A percentile compares a stretch with the other conserved stretches of the same genome.
Conservation (phyloP, 2,113 vertebrate species). For the Mormyrus lacerda region DNA sequence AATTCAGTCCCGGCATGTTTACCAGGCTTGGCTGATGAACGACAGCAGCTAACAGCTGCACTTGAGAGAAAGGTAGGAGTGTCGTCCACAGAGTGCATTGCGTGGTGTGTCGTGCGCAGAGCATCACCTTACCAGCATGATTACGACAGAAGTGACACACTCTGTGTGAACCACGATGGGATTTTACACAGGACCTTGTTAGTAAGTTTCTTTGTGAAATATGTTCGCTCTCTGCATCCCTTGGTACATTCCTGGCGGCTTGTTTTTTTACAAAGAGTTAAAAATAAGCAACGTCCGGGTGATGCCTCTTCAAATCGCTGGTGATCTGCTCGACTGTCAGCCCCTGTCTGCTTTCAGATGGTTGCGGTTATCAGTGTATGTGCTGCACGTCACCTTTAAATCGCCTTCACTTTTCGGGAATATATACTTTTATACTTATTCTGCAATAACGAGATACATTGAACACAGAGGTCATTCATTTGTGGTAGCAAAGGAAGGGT, state of each 20-base stretch:
- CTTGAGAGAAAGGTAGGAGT: background rate
- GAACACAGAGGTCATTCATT: background rate
- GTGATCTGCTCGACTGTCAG: background rate
- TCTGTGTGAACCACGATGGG: background rate
- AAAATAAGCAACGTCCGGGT: background rate
- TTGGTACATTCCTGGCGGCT: background rate
- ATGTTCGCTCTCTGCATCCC: background rate
- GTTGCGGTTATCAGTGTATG: background rate
- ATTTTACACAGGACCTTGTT: background rate
- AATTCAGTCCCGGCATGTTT: background rate
- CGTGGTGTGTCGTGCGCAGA: background rate
- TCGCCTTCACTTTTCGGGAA: background rate
- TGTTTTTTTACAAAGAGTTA: background rate
- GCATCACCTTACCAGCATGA: background rate
- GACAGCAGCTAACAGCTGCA: background rate
- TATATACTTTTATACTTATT: background rate
- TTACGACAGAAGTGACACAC: background rate
- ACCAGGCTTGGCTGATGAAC: background rate
- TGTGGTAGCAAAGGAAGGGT: background rate
- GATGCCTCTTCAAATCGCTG: background rate
- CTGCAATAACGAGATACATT: background rate
- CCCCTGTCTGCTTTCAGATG: background rate
- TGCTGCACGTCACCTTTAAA: background rate
- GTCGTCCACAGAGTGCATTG: background rate
- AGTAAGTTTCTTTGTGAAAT: background rate